phyloP scores from a whole-genome alignment of 2,888 invertebrate genomes.

The Phytoseiulus persimilis region DNA sequence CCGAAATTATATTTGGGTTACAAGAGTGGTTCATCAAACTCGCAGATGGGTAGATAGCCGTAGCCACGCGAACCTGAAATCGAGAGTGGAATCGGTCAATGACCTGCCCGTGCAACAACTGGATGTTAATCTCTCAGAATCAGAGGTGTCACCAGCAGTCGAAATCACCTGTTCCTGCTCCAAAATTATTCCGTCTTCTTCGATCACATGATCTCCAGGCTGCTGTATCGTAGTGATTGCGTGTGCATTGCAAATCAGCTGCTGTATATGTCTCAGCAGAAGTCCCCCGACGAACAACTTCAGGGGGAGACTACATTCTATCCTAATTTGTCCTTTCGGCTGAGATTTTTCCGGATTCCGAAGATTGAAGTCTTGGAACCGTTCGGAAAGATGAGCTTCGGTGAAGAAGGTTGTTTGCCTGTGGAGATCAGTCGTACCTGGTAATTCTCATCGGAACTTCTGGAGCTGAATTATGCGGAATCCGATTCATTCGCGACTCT shows the following conservation, averaged over 20 bases:
- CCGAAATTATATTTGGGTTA: slow-evolving; percentile 67
- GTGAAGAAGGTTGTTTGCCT: slow-evolving; percentile 38
- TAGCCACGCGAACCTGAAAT: slow-evolving; percentile 58
- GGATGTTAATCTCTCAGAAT: too few species aligned
- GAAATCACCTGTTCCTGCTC: slow-evolving; percentile 16
- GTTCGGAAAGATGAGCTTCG: background rate
- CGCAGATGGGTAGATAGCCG: slow-evolving; percentile 74
- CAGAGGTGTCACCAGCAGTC: too few species aligned
- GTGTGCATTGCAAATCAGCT: slow-evolving; percentile 71
- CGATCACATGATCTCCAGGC: slow-evolving; percentile 23
- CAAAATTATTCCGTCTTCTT: slow-evolving; percentile 30
- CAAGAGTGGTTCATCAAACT: slow-evolving; percentile 91
- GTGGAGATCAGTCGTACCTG: background rate
- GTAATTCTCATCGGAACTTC: background rate
- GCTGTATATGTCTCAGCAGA: slow-evolving; percentile 67
- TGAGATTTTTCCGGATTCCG: slow-evolving; percentile 1
- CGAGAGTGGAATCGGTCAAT: too few species aligned
- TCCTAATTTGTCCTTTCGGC: slow-evolving; percentile 42
- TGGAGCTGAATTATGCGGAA: too few species aligned
- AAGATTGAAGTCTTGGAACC: slow-evolving; percentile 29
- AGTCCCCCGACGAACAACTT: slow-evolving; percentile 58
- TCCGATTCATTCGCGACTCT: too few species aligned
- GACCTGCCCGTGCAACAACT: too few species aligned
- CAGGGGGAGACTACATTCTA: slow-evolving; percentile 46
- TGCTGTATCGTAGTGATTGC: slow-evolving; percentile 55